phyloP scores from a whole-genome alignment of 2,113 vertebrate species.

The Orcinus orca region DNA sequence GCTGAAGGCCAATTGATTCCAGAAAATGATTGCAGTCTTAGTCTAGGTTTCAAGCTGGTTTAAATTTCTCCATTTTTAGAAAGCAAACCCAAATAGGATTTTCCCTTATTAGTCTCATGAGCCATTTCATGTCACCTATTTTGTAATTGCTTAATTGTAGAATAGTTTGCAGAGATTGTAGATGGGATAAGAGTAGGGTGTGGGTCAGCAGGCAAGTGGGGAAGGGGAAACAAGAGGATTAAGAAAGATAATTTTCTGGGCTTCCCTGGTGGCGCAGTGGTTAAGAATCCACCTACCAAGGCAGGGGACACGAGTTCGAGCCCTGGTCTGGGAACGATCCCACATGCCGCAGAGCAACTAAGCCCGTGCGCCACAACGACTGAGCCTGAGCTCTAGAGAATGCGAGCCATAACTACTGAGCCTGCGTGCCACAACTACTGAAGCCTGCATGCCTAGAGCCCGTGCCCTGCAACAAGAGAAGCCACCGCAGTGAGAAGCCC shows the following conservation, averaged over 20 bases:
- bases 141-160: not conserved
- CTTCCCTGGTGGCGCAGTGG: too few relatives aligned
- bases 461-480: too few relatives aligned
- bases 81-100: not conserved
- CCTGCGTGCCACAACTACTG: too few relatives aligned
- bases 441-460: too few relatives aligned
- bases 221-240: not conserved
- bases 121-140: not conserved
- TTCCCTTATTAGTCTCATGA: not conserved
- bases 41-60: not conserved
- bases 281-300: too few relatives aligned
- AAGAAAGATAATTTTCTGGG: not conserved
- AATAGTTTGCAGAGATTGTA: not conserved
- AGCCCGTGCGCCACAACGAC: too few relatives aligned
- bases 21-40: not conserved
- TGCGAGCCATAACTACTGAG: too few relatives aligned
- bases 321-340: too few relatives aligned
- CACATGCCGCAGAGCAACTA: too few relatives aligned
- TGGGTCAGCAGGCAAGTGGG: not conserved
- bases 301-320: rapidly evolving
- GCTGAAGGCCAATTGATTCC: not conserved
- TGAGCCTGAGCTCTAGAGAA: too few relatives aligned
- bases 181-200: not conserved
- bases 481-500: too few relatives aligned
- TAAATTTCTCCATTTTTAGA: not conserved